phyloP scores from a whole-genome alignment of 2,797 vertebrate species.

The Trachops cirrhosus region DNA sequence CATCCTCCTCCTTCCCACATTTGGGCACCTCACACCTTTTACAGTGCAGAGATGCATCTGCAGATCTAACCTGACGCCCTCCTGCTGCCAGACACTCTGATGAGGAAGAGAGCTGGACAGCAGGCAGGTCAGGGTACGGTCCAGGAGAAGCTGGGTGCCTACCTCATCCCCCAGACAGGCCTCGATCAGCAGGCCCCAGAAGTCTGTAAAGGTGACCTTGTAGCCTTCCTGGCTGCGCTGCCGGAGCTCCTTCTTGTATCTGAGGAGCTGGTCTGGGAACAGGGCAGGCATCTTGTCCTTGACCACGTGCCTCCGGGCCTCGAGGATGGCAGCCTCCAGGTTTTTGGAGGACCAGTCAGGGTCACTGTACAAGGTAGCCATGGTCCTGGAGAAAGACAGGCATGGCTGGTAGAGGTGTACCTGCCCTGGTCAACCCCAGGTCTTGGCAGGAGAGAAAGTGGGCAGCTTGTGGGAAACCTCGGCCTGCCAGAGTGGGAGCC shows the following conservation, averaged over 20 bases:
- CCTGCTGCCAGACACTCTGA: fast-evolving
- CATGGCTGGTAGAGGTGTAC: background rate
- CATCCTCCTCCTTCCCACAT: background rate
- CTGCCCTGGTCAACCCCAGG: background rate
- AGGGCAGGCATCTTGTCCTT: conserved; percentile 83
- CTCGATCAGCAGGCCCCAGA: conserved; percentile 87
- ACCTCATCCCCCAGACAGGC: conserved; percentile 88
- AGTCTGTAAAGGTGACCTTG: conserved; percentile 84
- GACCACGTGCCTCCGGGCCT: conserved; percentile 82
- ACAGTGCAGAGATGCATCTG: background rate
- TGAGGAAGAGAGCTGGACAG: background rate
- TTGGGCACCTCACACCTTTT: background rate
- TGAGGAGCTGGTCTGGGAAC: conserved; percentile 80
- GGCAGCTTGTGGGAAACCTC: background rate
- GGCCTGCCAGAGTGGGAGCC: background rate
- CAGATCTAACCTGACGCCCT: background rate
- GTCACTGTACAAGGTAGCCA: conserved; percentile 86
- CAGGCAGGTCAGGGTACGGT: background rate
- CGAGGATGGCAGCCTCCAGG: conserved; percentile 76
- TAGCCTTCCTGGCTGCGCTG: conserved; percentile 84
- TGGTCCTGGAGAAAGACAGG: conserved; percentile 82
- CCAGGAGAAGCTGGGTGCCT: background rate
- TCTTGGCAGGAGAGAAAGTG: background rate
- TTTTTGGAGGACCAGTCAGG: conserved; percentile 87
- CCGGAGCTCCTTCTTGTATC: conserved; percentile 83